Conservation (phyloP, 2,888 invertebrate genomes). For the Empis stercorea region DNA sequence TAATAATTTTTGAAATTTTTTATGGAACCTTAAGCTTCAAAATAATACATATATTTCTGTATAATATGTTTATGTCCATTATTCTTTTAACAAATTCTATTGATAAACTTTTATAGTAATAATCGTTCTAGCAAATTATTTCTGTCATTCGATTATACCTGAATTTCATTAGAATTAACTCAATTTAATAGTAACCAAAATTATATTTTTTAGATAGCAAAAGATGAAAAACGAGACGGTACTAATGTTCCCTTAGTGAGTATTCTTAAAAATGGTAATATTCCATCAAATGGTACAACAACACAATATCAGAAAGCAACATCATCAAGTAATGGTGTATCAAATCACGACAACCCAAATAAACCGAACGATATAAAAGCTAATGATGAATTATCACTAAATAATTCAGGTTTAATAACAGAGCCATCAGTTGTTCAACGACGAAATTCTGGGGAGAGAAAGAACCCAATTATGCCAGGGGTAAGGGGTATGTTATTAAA, state of each 20-base stretch:
- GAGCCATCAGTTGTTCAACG: conserved; percentile 6
- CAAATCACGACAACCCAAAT: background rate
- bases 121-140: no score
- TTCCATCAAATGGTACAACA: conserved; percentile 14
- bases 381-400: conserved; percentile 17
- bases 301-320: conserved; percentile 11
- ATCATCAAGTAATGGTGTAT: conserved; percentile 10
- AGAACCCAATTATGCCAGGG: conserved; percentile 24
- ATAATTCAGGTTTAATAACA: conserved; percentile 7
- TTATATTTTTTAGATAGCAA: conserved; percentile 24
- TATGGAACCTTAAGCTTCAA: no score
- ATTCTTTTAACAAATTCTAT: no score
- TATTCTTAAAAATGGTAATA: conserved; percentile 34
- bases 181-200: no score
- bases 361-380: conserved; percentile 2
- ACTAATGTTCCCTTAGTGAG: conserved; percentile 29
- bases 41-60: background rate
- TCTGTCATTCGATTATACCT: no score
- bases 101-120: no score
- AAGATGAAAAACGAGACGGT: conserved; percentile 28
- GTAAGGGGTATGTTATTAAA: conserved; percentile 40
- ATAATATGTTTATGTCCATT: no score
- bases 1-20: no score
- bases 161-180: no score
- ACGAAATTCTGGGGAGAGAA: conserved; percentile 3